These are phyloP conservation scores for Protobothrops flavoviridis DNA, from an alignment of 2,113 vertebrate genomes.

Conservation along the genomic window DNA sequence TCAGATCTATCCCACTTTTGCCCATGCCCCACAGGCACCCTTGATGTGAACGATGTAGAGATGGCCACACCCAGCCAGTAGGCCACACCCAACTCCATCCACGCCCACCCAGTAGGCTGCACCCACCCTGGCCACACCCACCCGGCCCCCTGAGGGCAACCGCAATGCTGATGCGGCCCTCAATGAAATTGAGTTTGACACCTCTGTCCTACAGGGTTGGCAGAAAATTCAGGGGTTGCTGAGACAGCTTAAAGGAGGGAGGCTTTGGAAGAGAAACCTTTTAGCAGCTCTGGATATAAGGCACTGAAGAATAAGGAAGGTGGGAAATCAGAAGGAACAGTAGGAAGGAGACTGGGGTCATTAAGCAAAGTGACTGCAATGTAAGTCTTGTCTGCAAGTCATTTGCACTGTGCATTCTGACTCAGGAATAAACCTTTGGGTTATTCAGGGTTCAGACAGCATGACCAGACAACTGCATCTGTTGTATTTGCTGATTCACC, in stretches of 20 bases:
- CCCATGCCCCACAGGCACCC: too few species aligned
- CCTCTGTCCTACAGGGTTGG: not conserved
- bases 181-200: too few species aligned
- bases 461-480: not conserved
- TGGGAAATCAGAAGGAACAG: not conserved
- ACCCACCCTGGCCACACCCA: too few species aligned
- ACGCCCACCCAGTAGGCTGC: too few species aligned
- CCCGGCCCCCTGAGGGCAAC: too few species aligned
- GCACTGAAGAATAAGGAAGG: not conserved
- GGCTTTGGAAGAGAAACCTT: not conserved
- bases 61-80: too few species aligned
- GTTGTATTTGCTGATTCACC: not conserved
- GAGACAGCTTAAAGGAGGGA: not conserved
- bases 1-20: too few species aligned
- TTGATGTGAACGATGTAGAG: too few species aligned
- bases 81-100: too few species aligned
- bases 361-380: not conserved
- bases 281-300: not conserved
- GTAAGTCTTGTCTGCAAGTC: not conserved
- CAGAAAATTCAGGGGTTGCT: not conserved
- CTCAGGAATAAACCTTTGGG: not conserved
- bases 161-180: too few species aligned
- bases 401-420: not conserved
- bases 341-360: not conserved
- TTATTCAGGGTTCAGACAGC: not conserved